Evolutionary conservation across 2,113 vertebrate species (phyloP).

Genomic region (Bubo scandiacus): DNA sequence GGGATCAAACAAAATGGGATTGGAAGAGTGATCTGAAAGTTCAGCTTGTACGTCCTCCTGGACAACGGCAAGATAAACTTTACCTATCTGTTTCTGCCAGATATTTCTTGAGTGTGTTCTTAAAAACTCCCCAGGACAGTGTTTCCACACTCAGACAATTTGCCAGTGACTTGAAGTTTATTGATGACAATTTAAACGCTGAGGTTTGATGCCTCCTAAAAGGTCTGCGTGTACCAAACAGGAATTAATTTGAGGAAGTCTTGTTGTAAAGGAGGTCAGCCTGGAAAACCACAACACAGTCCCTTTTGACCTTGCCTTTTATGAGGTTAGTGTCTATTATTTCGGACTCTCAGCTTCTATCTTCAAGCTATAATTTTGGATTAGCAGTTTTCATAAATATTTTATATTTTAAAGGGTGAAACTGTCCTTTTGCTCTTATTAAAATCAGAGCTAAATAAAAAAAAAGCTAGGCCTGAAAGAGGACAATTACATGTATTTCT

Average conservation of each 20-base stretch:
- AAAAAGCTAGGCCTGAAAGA: background rate
- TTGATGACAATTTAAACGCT: rapidly evolving
- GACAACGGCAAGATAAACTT: rapidly evolving
- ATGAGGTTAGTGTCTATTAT: background rate
- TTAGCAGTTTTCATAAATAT: background rate
- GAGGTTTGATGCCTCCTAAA: background rate
- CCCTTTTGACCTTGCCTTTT: background rate
- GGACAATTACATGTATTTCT: background rate
- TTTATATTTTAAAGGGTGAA: background rate
- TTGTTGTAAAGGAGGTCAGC: background rate
- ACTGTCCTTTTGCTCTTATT: background rate
- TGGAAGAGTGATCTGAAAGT: background rate
- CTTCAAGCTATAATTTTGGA: background rate
- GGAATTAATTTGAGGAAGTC: background rate
- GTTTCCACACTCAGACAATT: rapidly evolving
- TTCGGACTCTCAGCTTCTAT: background rate
- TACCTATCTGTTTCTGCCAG: background rate
- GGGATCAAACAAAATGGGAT: background rate
- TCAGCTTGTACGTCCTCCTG: background rate
- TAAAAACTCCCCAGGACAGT: background rate
- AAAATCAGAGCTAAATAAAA: background rate
- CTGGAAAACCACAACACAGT: background rate
- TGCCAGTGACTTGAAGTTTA: background rate
- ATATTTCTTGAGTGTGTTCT: rapidly evolving
- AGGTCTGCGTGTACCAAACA: background rate